Base-by-base conservation (phyloP, 2,888 invertebrate genomes). In the Nematopogon swammerdamellus region DNA sequence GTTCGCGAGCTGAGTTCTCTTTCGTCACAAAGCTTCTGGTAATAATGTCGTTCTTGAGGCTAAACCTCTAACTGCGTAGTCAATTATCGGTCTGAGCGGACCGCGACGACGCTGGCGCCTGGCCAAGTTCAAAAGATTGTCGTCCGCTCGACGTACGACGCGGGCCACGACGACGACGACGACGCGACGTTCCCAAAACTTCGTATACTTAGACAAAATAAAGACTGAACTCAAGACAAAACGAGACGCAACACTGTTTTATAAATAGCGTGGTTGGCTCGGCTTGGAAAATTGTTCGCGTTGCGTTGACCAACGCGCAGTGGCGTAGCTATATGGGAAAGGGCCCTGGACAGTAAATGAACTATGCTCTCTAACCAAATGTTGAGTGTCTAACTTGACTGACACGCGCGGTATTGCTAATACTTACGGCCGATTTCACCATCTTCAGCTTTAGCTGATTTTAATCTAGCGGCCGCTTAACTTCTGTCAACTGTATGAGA, bases 121-220 rank as follows among this genome's bases (percentile, higher is more conserved):
- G 6, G 36, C 36, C 36, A 36, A 36, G 36, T 36, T 36, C 36
- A 36, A 36, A 14, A 36, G 36, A 14, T 36, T 36, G 36, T 36
- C 36, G 36, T 36, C 11, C 36, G 14, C 11, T 14, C 36, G n/a
- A 14, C 36, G 36, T 25, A 4, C n/a, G n/a, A n/a, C n/a, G n/a
- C n/a, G n/a, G n/a, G n/a, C 25, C 5, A 10, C 25, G 25, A 10
- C 4, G 25, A 10, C 25, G 25, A 10, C 25, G 25, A 10, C 25
- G 25, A 25, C 10, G 36, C 36, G 14, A 72, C 70, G 79, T 72
- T 77, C 77, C 79, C 77, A 76, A 79, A 79, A 77, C 77, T 76
- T 72, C 75, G 77, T 79, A 79, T 79, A 77, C 77, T 79, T 79
- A 77, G 77, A 79, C 75, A 77, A 79, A 79, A 79, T 79, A 77